phyloP scores from a whole-genome alignment of 2,113 vertebrate species.

The Conger conger region DNA sequence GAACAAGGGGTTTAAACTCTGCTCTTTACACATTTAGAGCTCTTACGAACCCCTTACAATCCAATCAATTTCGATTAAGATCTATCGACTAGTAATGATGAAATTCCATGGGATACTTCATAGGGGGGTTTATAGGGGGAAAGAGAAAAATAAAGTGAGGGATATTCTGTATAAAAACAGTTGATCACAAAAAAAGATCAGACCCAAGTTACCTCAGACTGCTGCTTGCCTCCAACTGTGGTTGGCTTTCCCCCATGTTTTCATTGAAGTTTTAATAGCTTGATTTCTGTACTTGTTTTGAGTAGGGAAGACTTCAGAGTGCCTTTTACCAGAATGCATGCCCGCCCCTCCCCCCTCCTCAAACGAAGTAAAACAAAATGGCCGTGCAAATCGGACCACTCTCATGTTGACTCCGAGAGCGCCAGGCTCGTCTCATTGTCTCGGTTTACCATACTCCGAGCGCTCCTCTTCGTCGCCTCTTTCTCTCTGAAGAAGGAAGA shows the following conservation, averaged over 20 bases:
- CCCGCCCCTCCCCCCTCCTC: neutral
- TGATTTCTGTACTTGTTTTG: neutral
- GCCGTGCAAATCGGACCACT: neutral
- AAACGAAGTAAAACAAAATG: neutral
- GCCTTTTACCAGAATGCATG: neutral
- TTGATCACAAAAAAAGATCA: no score
- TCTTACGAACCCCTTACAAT: no score
- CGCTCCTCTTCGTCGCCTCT: neutral
- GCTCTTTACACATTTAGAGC: no score
- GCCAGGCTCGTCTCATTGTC: neutral
- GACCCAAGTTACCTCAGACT: neutral
- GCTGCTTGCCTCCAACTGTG: neutral
- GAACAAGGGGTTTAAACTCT: no score
- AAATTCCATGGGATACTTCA: no score
- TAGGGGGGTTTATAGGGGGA: no score
- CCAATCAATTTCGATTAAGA: no score
- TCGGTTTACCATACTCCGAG: neutral
- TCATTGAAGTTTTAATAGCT: neutral
- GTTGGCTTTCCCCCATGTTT: constrained; percentile 10
- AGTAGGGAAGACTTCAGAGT: neutral
- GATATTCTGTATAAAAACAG: no score
- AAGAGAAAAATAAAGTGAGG: no score
- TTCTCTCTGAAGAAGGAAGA: no score
- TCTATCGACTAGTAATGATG: no score
- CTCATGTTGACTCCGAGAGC: neutral